Base-by-base conservation (phyloP, 1,140 invertebrate genomes). In the Pseudomyrmex flavicornis region DNA sequence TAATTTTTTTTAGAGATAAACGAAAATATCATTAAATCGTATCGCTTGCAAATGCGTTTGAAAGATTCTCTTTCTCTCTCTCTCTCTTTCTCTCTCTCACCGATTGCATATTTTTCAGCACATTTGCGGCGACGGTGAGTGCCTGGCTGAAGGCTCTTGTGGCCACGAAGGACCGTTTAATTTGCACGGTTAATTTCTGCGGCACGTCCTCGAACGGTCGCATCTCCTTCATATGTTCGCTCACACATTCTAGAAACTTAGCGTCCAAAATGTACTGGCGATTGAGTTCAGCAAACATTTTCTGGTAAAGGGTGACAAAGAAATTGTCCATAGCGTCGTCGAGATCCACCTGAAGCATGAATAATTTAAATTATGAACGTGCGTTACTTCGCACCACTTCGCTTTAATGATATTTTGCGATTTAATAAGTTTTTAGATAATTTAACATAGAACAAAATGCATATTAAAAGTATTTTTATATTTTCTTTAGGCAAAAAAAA, bases 271-370 rank as follows among this genome's bases (percentile, higher is more conserved):
- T 95, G 91, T 99, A 99, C 92, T 98, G 98, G 4, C 96, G 95
- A 93, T 99, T 99, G 82, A 99, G 95, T 35, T 99, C 98, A 0
- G 96, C 97, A 94, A 99, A 99, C 98, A 99, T 99, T 92, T 98
- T 98, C 93, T 98, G 97, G 92, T 99, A 98, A 0, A 99, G 96
- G 4, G 96, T 97, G 69, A 96, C 97, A 95, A 99, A 99, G 95
- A 99, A 99, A 76, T 96, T 96, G 87, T 99, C 97, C 96, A 99
- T 97, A 20, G 97, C 97, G 17, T 97, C 96, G 52, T 97, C 96
- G 12, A 99, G 95, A 92, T 98, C 96, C 10, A 97, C 96, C 88
- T 97, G 95, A 10, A 91, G 12, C n/a, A 77, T 2, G 7, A 77
- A 7, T 58, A 68, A 59, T 26, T 10, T 17, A 17, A 2, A 20